phyloP scores from a whole-genome alignment of 2,888 invertebrate species.

The Cabera pusaria region DNA sequence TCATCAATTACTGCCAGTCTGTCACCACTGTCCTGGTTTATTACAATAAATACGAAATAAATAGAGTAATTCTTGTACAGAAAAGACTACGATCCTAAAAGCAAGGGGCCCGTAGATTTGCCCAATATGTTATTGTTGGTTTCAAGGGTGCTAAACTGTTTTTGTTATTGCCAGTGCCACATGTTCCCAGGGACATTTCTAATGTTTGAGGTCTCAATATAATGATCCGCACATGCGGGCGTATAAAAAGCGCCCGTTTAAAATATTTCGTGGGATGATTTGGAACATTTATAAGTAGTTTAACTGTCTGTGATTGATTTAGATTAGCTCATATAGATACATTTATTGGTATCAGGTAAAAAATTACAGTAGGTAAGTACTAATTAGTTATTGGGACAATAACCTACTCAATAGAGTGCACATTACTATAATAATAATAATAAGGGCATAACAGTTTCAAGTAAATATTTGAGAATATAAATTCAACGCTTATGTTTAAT shows the following conservation, averaged over 20 bases:
- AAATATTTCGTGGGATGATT: conserved; percentile 13
- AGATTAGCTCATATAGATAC: too few species aligned
- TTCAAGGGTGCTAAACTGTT: conserved; percentile 32
- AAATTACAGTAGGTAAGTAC: too few species aligned
- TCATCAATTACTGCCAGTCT: conserved; percentile 45
- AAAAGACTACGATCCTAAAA: too few species aligned
- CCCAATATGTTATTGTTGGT: conserved; percentile 16
- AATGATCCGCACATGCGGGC: conserved; percentile 66
- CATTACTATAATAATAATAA: too few species aligned
- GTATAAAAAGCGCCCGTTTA: conserved; percentile 35
- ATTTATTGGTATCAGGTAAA: too few species aligned
- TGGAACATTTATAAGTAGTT: background rate
- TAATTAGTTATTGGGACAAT: too few species aligned
- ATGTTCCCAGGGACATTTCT: conserved; percentile 57
- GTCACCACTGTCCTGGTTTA: conserved; percentile 34
- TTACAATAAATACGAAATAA: conserved; percentile 24
- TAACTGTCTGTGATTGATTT: conserved; percentile 7
- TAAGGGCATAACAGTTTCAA: too few species aligned
- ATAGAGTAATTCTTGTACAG: conserved; percentile 6
- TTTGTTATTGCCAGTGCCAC: conserved; percentile 58
- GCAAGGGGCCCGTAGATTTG: conserved; percentile 7
- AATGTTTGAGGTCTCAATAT: conserved; percentile 44
- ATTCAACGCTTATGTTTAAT: too few species aligned
- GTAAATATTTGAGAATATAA: too few species aligned
- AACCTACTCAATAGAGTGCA: too few species aligned